Percentiles rank a stretch among this genome's conserved stretches.
phyloP scores from a whole-genome alignment of 2,113 vertebrate species.

The Sakesphorus luctuosus region DNA sequence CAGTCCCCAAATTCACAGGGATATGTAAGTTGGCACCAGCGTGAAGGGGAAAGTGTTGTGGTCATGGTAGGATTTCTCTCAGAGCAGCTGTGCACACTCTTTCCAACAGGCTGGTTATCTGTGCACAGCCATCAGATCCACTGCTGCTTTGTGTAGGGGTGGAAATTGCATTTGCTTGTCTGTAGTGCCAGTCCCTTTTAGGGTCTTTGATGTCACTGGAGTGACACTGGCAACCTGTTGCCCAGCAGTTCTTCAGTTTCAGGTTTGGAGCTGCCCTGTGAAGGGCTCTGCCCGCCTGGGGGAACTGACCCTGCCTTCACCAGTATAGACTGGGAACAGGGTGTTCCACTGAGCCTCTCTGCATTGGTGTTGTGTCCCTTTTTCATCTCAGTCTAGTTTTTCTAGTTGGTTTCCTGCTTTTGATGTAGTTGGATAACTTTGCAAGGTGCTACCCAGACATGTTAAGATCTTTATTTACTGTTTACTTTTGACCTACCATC shows the following conservation, averaged over 20 bases:
- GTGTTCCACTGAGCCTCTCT: not conserved
- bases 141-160: not conserved
- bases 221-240: not conserved
- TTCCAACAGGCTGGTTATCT: not conserved
- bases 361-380: not conserved
- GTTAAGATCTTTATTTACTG: not conserved
- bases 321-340: not conserved
- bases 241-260: not conserved
- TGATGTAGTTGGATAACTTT: not conserved
- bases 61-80: not conserved
- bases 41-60: not conserved
- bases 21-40: not conserved
- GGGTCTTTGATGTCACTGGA: not conserved
- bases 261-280: not conserved
- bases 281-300: not conserved
- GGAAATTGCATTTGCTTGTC: not conserved
- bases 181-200: not conserved
- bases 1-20: not conserved
- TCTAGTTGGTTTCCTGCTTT: not conserved
- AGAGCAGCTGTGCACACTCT: not conserved
- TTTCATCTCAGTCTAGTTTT: not conserved
- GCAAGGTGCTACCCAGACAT: not conserved
- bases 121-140: not conserved
- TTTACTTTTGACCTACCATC: not conserved
- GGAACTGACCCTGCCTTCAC: not conserved